Base-by-base conservation (phyloP, 2,113 vertebrate genomes). In the Lichenostomus cassidix region DNA sequence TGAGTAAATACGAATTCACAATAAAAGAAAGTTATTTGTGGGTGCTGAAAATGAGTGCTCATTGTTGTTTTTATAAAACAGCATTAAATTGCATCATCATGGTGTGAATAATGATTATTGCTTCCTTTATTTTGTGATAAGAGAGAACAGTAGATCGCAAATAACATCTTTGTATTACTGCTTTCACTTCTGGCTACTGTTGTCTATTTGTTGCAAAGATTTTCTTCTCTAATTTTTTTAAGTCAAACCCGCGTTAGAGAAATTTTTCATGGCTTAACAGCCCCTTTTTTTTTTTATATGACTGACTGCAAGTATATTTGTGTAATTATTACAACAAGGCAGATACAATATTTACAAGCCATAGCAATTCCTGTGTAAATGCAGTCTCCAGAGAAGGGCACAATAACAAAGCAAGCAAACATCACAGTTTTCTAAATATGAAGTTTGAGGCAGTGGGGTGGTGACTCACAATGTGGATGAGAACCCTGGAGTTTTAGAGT, bases 281-380 rank as follows among this genome's bases (percentile, higher is more conserved):
- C 64, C 37, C 94, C 59, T 94, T 84, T 29, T 60, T 46, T 46
- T 95, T 65, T 94, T 81, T 76, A 70, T 83, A 55, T 56, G 77
- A 85, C 52, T 73, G 89, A 94, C 82, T 93, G 81, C 73, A 89
- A 90, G 79, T 92, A 12, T 97, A 89, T 97, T 97, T 97, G 85
- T 24, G 91, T 78, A 92, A 94, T 95, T 78, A 96, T 97, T 97
- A 93, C 80, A 96, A 76, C 87, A 87, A 94, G 91, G 90, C 85
- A 97, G 93, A 96, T 95, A 95, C 93, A 97, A 87, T 98, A 97
- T 97, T 97, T 97, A 97, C 95, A 97, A 95, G 86, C 60, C 19
- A 17, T 96, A 85, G 89, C 83, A 95, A 96, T 92, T 97, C 92
- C 87, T 95, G 94, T 97, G 90, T 77, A 94, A 97, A 94, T 96